Evolutionary conservation across 2,113 vertebrate genomes (phyloP).

Genomic region (Terrapene triunguis): DNA sequence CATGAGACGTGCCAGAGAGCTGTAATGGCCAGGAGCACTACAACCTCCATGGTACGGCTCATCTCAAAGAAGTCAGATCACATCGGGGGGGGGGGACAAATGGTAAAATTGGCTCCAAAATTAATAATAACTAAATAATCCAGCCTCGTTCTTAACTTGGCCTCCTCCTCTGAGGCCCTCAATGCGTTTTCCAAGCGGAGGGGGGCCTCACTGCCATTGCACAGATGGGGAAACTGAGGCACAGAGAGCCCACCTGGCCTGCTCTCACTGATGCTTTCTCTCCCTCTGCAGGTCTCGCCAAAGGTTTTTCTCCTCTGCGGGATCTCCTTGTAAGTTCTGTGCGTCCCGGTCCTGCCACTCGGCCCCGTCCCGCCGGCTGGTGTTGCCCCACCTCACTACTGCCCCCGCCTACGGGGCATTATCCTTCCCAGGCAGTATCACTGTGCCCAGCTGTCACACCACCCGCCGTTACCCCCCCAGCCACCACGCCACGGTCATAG

Average conservation of each 20-base stretch:
- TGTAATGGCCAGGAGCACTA: too few relatives aligned
- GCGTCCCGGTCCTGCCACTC: background rate
- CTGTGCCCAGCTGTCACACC: background rate
- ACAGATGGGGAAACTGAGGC: background rate
- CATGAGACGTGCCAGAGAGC: background rate
- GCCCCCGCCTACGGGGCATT: background rate
- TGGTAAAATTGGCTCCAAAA: too few relatives aligned
- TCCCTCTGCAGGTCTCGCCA: background rate
- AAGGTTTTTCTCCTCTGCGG: background rate
- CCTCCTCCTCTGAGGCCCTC: too few relatives aligned
- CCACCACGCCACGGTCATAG: background rate
- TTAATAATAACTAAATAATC: too few relatives aligned
- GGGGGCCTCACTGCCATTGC: background rate
- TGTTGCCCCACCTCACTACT: background rate
- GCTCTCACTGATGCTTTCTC: background rate
- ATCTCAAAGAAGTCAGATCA: too few relatives aligned
- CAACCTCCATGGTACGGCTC: too few relatives aligned
- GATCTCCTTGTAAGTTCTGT: background rate
- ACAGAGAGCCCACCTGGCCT: background rate
- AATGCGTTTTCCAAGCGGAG: background rate
- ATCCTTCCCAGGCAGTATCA: background rate
- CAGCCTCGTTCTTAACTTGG: too few relatives aligned
- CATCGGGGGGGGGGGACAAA: too few relatives aligned
- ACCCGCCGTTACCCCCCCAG: rapidly evolving
- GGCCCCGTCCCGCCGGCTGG: background rate